A percentile compares a stretch with the other conserved stretches of the same genome.
Evolutionary conservation across 2,888 invertebrate genomes (phyloP).

Genomic region (Melanotus villosus): DNA sequence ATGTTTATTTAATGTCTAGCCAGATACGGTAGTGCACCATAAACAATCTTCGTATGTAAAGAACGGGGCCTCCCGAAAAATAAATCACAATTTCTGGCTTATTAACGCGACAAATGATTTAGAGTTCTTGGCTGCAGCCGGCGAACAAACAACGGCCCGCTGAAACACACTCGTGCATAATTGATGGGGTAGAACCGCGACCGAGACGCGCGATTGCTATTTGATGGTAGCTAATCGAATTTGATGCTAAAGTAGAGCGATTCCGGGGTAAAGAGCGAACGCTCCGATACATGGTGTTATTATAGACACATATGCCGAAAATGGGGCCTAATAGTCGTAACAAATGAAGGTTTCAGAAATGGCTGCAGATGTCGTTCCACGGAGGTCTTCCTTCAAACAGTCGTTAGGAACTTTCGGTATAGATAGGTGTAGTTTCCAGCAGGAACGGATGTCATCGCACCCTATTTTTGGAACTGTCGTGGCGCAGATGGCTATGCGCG

Average conservation of each 20-base stretch:
- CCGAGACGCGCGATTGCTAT: conserved; percentile 36
- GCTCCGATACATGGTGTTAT: conserved; percentile 29
- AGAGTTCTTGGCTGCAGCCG: conserved; percentile 34
- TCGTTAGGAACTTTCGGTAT: conserved; percentile 52
- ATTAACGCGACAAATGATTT: conserved; percentile 48
- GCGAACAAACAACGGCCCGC: conserved; percentile 37
- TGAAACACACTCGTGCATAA: conserved; percentile 42
- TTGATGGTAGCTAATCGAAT: conserved; percentile 43
- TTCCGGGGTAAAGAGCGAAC: conserved; percentile 15
- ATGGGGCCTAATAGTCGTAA: conserved; percentile 53
- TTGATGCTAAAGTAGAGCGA: conserved; percentile 35
- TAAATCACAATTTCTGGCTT: conserved; percentile 48
- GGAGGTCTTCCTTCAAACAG: conserved; percentile 51
- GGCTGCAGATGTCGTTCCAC: conserved; percentile 44
- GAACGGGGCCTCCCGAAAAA: conserved; percentile 40
- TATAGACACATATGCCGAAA: conserved; percentile 51
- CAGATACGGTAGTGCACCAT: conserved; percentile 43
- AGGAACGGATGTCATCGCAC: conserved; percentile 49
- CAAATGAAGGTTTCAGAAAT: conserved; percentile 49
- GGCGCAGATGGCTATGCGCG: conserved; percentile 37
- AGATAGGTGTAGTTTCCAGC: conserved; percentile 49
- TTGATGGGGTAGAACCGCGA: conserved; percentile 39
- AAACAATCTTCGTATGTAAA: conserved; percentile 39
- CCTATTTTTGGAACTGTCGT: conserved; percentile 48
- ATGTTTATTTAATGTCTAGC: conserved; percentile 46